Evolutionary conservation across 2,888 invertebrate species (phyloP).

Genomic region (Tetragonula carbonaria): DNA sequence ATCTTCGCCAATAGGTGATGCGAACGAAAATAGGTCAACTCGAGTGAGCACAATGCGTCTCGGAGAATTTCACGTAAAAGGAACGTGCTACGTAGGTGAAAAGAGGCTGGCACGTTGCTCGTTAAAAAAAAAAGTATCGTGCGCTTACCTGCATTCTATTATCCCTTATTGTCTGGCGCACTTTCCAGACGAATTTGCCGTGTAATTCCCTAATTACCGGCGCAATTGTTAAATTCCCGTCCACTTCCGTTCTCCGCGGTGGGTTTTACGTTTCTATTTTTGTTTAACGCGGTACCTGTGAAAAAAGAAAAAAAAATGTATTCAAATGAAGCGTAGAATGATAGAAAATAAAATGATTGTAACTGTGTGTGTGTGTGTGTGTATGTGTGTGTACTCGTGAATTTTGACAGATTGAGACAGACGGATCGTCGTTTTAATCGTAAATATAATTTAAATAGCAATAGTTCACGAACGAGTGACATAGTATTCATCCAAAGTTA

Average conservation of each 20-base stretch:
- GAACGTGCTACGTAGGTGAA: not conserved
- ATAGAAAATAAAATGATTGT: too few relatives aligned
- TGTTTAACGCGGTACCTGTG: too few relatives aligned
- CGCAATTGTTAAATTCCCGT: not conserved
- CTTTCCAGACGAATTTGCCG: not conserved
- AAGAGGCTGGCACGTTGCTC: conserved; percentile 12
- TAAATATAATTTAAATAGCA: too few relatives aligned
- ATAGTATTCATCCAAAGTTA: too few relatives aligned
- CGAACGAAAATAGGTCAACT: conserved; percentile 41
- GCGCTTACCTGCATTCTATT: not conserved
- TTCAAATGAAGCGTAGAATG: too few relatives aligned
- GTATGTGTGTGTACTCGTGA: too few relatives aligned
- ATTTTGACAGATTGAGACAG: too few relatives aligned
- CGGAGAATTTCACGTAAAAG: conserved; percentile 16
- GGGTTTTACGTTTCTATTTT: too few relatives aligned
- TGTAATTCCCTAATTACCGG: not conserved
- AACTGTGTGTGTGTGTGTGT: too few relatives aligned
- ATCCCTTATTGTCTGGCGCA: not conserved
- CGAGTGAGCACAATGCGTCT: conserved; percentile 36
- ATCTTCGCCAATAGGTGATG: conserved; percentile 42
- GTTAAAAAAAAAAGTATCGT: conserved; percentile 11
- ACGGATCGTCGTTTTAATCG: too few relatives aligned
- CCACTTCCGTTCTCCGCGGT: not conserved
- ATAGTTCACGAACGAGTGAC: too few relatives aligned
- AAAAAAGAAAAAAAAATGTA: too few relatives aligned